Evolutionary conservation across 2,113 vertebrate species (phyloP), one percentile per base, ranked within the genome.

Genomic region (Pseudolaguvia tuberculata): DNA sequence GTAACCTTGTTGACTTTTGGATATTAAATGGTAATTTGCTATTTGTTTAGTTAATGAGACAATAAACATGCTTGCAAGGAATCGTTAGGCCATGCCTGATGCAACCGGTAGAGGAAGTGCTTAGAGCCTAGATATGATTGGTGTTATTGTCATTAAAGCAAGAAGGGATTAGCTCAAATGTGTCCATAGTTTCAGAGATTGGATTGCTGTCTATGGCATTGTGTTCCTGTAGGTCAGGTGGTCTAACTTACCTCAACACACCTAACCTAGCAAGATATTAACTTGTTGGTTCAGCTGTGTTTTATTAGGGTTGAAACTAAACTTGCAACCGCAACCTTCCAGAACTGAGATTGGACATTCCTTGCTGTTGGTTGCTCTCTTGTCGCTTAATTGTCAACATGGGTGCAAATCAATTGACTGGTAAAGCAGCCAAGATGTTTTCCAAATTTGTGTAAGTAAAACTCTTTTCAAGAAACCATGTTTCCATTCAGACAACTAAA

Each of bases 41-140:
- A 61, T 61, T 76, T 62, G 74, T 42, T 61, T 27, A 61, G 67
- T 42, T 45, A 61, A 61, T 52, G 66, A 70, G 61, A 17, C 56
- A 42, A 27, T 42, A 25, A 53, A 29, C 72, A 74, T 5, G n/a
- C 73, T 35, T 58, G 68, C 31, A 59, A 4, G 14, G 55, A 51
- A 76, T 70, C 55, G 7, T 70, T 76, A 62, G 56, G 56, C 67
- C 51, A 67, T 52, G 31, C 51, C 25, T 57, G 62, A 67, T 31
- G 42, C 17, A n/a, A 17, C 27, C 17, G 4, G 17, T 11, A 13
- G 5, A 52, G 47, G 18, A 48, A 58, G 62, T 48, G 39, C 52
- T 18, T 18, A 5, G 45, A 21, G 12, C 27, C 48, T 3, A n/a
- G n/a, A 42, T 56, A 55, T 47, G 45, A 58, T 45, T 1, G 21